Evolutionary conservation across 2,797 vertebrate species (phyloP).

Genomic region (Ibycter americanus): DNA sequence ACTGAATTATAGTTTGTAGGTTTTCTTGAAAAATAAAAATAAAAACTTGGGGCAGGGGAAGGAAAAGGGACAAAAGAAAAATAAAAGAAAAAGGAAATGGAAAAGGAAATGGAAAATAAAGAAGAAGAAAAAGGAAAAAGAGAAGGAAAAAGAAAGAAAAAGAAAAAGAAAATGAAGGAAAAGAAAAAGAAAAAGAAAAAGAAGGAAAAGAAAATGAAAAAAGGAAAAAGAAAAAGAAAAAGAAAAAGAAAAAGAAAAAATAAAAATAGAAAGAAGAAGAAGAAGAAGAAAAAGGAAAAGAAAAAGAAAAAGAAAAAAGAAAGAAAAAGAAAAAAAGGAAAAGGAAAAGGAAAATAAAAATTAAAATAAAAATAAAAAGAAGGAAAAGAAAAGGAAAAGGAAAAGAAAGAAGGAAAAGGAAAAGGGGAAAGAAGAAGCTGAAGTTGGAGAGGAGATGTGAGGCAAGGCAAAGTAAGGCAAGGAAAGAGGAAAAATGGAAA

Average conservation of each 20-base stretch:
- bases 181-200: accelerated
- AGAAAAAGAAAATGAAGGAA: accelerated
- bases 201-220: no score
- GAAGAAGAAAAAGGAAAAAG: accelerated
- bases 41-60: background rate
- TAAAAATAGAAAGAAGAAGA: no score
- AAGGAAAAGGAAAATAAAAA: accelerated
- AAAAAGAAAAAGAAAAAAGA: accelerated
- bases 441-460: background rate
- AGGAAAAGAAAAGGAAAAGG: accelerated
- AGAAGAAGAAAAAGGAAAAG: accelerated
- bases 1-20: background rate
- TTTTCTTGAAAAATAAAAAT: background rate
- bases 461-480: accelerated
- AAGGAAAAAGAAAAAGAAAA: accelerated
- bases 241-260: accelerated
- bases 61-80: accelerated
- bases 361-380: accelerated
- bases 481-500: no score
- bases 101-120: accelerated
- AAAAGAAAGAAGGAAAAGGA: accelerated
- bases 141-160: accelerated
- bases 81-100: accelerated
- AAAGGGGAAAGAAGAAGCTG: no score
- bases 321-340: accelerated